These are phyloP conservation scores for Noctua janthina DNA, from an alignment of 2,888 invertebrate species.

Conservation along the genomic window DNA sequence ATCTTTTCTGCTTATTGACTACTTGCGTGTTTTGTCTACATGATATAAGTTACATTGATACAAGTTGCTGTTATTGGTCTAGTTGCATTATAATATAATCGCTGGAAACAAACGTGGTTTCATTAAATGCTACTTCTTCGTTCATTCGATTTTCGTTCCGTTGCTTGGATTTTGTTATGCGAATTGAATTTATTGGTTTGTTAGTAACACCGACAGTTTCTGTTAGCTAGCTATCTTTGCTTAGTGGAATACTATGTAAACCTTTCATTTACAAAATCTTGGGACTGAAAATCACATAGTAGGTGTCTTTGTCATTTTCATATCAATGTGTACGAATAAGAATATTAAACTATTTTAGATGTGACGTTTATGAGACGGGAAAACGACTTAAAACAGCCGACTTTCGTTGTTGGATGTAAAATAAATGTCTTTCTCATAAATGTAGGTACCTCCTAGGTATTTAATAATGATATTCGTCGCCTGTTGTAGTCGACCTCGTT, in stretches of 20 bases:
- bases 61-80: neutral
- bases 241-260: neutral
- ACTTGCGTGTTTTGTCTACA: neutral
- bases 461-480: neutral
- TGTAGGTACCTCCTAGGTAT: neutral
- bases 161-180: neutral
- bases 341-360: slow-evolving; percentile 3
- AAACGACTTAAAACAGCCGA: neutral
- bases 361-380: slow-evolving; percentile 15
- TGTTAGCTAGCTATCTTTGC: neutral
- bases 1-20: neutral
- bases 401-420: neutral
- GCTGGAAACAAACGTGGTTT: neutral
- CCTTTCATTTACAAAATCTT: slow-evolving; percentile 24
- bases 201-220: neutral
- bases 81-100: neutral
- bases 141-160: neutral
- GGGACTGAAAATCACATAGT: slow-evolving; percentile 5
- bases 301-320: slow-evolving; percentile 7
- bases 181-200: neutral
- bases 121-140: neutral
- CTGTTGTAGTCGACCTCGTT: neutral
- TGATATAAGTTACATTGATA: slow-evolving; percentile 5
- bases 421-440: neutral
- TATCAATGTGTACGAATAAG: slow-evolving; percentile 2